These are phyloP conservation scores for Limonius californicus DNA, from an alignment of 1,140 invertebrate species.

Conservation along the genomic window DNA sequence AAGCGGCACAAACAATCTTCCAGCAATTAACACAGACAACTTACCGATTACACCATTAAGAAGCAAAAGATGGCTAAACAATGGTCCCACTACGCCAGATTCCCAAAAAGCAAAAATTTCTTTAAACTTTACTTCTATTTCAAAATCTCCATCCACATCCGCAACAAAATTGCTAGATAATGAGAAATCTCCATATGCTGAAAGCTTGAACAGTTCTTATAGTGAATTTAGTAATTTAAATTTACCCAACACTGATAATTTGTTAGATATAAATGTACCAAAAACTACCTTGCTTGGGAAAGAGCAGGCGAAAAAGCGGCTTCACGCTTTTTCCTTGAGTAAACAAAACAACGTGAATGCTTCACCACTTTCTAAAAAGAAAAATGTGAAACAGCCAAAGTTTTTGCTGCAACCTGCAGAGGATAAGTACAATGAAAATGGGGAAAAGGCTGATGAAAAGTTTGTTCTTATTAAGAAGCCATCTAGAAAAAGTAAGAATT, in stretches of 20 bases:
- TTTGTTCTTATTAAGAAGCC: constrained; percentile 20
- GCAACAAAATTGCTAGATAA: too few species aligned
- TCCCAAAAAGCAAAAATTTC: neutral
- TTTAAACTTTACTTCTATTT: neutral
- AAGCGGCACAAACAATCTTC: too few species aligned
- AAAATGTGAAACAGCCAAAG: constrained; percentile 10
- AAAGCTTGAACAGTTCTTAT: neutral
- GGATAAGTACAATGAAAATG: constrained; percentile 20
- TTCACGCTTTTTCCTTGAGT: constrained; percentile 37
- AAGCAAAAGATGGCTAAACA: neutral
- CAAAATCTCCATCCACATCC: neutral
- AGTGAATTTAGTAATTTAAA: neutral
- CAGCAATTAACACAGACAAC: neutral
- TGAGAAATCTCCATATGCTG: neutral
- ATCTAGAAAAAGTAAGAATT: constrained; percentile 25
- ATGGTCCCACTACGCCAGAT: too few species aligned
- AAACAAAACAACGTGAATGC: constrained; percentile 8
- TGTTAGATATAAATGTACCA: constrained; percentile 16
- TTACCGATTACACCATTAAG: neutral
- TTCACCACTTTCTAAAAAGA: constrained; percentile 12
- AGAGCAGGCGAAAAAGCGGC: constrained; percentile 40
- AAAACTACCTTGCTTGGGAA: constrained; percentile 18
- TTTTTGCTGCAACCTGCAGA: constrained; percentile 3
- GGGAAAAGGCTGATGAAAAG: constrained; percentile 27
- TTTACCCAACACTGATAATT: constrained; percentile 11